Evolutionary conservation across 2,797 vertebrate species (phyloP).

Genomic region (Muscicapa comitata): DNA sequence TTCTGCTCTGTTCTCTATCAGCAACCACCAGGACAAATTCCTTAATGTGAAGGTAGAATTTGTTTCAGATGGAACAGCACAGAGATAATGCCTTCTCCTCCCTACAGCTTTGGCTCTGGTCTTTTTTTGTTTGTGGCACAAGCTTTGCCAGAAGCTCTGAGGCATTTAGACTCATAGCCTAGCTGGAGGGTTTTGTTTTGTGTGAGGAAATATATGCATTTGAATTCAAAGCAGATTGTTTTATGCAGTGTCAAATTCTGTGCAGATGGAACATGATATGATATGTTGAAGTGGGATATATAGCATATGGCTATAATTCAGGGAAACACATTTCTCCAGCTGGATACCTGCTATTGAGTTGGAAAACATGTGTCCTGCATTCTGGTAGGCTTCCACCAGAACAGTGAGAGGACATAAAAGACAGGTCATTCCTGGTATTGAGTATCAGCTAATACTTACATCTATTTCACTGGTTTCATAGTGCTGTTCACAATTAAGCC

Average conservation of each 20-base stretch:
- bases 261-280: conserved; percentile 49
- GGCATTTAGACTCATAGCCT: background rate
- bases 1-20: background rate
- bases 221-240: conserved; percentile 59
- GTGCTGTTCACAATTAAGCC: background rate
- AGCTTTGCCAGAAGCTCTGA: background rate
- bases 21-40: background rate
- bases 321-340: conserved; percentile 54
- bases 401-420: conserved; percentile 7
- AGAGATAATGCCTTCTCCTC: background rate
- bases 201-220: background rate
- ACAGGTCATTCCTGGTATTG: background rate
- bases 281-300: conserved; percentile 31
- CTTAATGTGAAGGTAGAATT: background rate
- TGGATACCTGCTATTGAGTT: conserved; percentile 56
- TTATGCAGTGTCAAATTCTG: conserved; percentile 48
- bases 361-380: conserved; percentile 52
- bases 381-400: conserved; percentile 46
- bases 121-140: background rate
- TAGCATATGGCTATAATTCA: conserved; percentile 62
- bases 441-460: conserved; percentile 9
- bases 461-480: background rate
- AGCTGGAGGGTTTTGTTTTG: background rate
- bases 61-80: background rate
- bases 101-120: background rate